These are phyloP conservation scores for Synergus laeviventris DNA, from an alignment of 2,888 invertebrate species.

Conservation along the genomic window DNA sequence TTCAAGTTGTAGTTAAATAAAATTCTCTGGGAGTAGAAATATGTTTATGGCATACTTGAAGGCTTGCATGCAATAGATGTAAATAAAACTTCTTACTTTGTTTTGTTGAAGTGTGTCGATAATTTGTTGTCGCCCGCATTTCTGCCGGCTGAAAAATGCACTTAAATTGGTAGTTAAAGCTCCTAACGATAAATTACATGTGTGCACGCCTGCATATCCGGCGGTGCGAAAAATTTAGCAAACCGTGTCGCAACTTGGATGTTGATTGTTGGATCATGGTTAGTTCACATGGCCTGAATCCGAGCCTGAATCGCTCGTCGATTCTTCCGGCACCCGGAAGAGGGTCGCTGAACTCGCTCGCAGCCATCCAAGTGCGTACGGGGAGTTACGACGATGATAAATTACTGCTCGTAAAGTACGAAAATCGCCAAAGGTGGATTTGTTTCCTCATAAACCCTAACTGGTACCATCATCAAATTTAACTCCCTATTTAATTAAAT, in stretches of 20 bases:
- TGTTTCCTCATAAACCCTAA: neutral
- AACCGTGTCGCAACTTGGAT: conserved; percentile 31
- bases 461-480: neutral
- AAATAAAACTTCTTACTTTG: neutral
- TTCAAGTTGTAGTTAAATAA: neutral
- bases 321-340: conserved; percentile 38
- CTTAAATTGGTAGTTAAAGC: conserved; percentile 14
- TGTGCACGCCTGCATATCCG: conserved; percentile 19
- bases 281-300: conserved; percentile 22
- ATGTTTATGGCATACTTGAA: neutral
- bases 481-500: conserved; percentile 3
- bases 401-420: conserved; percentile 16
- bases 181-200: conserved; percentile 17
- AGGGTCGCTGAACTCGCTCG: conserved; percentile 28
- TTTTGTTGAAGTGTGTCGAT: neutral
- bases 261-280: conserved; percentile 13
- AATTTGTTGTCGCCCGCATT: conserved; percentile 30
- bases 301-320: conserved; percentile 23
- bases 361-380: conserved; percentile 16
- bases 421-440: conserved; percentile 24
- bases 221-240: conserved; percentile 23
- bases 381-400: conserved; percentile 15
- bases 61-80: neutral
- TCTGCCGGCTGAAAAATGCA: neutral
- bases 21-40: neutral